phyloP scores from a whole-genome alignment of 1,140 invertebrate genomes.

The Drosophila lacteicornis region DNA sequence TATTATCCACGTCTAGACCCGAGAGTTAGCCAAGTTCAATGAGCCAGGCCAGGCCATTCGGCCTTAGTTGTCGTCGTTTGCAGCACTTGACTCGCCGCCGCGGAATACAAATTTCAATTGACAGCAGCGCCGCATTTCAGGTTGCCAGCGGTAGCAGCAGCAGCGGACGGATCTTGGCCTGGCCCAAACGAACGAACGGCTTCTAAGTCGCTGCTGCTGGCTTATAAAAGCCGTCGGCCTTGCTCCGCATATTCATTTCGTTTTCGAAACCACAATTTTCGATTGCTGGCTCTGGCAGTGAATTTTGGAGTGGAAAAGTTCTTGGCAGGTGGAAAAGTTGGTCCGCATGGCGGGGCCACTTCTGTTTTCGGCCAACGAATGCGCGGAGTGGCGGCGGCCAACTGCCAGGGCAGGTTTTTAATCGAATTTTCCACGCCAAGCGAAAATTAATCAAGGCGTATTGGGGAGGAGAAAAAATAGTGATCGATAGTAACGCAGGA shows the following conservation, averaged over 20 bases:
- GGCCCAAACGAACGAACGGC: constrained; percentile 15
- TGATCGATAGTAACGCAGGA: background rate
- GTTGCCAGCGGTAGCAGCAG: constrained; percentile 13
- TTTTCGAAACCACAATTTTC: constrained; percentile 45
- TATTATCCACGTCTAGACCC: constrained; percentile 38
- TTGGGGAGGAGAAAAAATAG: background rate
- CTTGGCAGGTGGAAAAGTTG: constrained; percentile 35
- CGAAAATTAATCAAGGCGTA: constrained; percentile 15
- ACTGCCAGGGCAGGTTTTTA: constrained; percentile 30
- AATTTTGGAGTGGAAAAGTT: constrained; percentile 46
- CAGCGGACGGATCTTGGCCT: constrained; percentile 34
- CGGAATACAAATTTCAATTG: constrained; percentile 67
- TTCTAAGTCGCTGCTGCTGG: constrained; percentile 18
- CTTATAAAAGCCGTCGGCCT: constrained; percentile 67
- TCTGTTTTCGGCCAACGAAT: constrained; percentile 9
- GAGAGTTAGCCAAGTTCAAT: constrained; percentile 65
- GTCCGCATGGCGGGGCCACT: background rate
- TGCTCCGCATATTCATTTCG: constrained; percentile 64
- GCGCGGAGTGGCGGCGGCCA: constrained; percentile 3
- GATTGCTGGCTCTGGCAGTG: constrained; percentile 30
- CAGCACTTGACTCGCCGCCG: constrained; percentile 35
- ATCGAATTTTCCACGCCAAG: constrained; percentile 37
- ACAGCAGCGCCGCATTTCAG: constrained; percentile 28
- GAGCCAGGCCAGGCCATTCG: constrained; percentile 46
- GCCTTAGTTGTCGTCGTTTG: constrained; percentile 58